These are phyloP conservation scores for Liposcelis brunnea DNA, from an alignment of 2,888 invertebrate species.

Conservation along the genomic window DNA sequence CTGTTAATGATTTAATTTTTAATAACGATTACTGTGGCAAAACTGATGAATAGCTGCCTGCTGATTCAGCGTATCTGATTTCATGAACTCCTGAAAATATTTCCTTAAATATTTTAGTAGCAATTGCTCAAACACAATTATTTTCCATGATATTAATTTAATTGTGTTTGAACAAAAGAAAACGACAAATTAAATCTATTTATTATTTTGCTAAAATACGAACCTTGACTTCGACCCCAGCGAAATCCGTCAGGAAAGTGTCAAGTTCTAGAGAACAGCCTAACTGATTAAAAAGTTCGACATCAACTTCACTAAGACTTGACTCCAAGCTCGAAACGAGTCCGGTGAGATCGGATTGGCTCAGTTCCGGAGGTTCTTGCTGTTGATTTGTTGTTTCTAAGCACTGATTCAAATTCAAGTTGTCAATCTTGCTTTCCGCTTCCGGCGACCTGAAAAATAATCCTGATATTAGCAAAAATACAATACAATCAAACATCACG, in stretches of 20 bases:
- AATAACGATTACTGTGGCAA: no score
- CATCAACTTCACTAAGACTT: conserved; percentile 38
- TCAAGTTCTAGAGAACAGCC: conserved; percentile 73
- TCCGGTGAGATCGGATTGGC: conserved; percentile 52
- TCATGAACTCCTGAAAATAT: no score
- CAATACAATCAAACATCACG: neutral
- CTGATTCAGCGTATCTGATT: no score
- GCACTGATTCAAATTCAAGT: conserved; percentile 16
- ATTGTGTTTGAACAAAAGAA: no score
- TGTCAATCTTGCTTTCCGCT: conserved; percentile 22
- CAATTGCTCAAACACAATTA: no score
- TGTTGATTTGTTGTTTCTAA: conserved; percentile 20
- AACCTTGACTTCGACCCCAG: conserved; percentile 50
- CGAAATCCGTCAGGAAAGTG: conserved; percentile 60
- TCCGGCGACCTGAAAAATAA: conserved; percentile 39
- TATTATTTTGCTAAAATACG: no score
- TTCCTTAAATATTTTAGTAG: no score
- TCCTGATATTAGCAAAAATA: neutral
- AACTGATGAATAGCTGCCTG: no score
- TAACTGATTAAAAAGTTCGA: conserved; percentile 64
- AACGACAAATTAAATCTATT: no score
- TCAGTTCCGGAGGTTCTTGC: conserved; percentile 40
- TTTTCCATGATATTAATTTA: no score
- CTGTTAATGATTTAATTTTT: no score
- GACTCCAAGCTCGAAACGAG: conserved; percentile 43